Evolutionary conservation across 2,888 invertebrate genomes (phyloP).

Genomic region (Amblyjoppa fuscipennis): DNA sequence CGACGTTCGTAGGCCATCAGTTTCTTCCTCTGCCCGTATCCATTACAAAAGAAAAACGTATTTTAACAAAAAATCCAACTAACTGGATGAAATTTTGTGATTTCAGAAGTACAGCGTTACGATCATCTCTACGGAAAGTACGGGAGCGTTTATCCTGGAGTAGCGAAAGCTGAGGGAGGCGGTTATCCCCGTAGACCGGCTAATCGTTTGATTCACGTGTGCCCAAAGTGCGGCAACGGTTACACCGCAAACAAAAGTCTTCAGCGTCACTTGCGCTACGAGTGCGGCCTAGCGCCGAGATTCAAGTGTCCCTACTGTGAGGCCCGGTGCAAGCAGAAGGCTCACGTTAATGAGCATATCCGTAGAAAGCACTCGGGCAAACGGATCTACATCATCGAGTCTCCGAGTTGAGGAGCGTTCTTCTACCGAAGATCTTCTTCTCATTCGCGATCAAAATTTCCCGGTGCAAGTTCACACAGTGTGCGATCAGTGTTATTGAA

Average conservation of each 20-base stretch:
- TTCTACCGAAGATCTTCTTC: slow-evolving; percentile 16
- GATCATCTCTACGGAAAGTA: slow-evolving; percentile 72
- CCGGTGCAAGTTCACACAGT: not conserved
- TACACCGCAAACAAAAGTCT: slow-evolving; percentile 87
- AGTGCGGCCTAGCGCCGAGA: slow-evolving; percentile 82
- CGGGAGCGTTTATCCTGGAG: slow-evolving; percentile 66
- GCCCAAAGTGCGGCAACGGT: slow-evolving; percentile 86
- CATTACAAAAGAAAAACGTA: not conserved
- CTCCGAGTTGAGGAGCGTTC: slow-evolving; percentile 38
- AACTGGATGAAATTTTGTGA: slow-evolving; percentile 65
- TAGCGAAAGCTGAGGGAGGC: slow-evolving; percentile 66
- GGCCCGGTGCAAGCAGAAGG: slow-evolving; percentile 80
- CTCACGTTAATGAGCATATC: slow-evolving; percentile 81
- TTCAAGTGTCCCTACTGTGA: slow-evolving; percentile 83
- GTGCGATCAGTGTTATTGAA: slow-evolving; percentile 2
- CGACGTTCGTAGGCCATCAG: slow-evolving; percentile 11
- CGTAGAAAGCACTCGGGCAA: slow-evolving; percentile 79
- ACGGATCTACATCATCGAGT: slow-evolving; percentile 78
- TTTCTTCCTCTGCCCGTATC: not conserved
- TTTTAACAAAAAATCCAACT: slow-evolving; percentile 48
- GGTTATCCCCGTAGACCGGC: slow-evolving; percentile 56
- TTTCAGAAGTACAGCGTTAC: slow-evolving; percentile 73
- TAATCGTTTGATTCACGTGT: slow-evolving; percentile 77
- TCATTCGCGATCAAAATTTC: slow-evolving; percentile 5
- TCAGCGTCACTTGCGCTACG: slow-evolving; percentile 84